A percentile compares a stretch with the other conserved stretches of the same genome.
phyloP scores from a whole-genome alignment of 2,113 vertebrate species.

The Pedetes capensis region DNA sequence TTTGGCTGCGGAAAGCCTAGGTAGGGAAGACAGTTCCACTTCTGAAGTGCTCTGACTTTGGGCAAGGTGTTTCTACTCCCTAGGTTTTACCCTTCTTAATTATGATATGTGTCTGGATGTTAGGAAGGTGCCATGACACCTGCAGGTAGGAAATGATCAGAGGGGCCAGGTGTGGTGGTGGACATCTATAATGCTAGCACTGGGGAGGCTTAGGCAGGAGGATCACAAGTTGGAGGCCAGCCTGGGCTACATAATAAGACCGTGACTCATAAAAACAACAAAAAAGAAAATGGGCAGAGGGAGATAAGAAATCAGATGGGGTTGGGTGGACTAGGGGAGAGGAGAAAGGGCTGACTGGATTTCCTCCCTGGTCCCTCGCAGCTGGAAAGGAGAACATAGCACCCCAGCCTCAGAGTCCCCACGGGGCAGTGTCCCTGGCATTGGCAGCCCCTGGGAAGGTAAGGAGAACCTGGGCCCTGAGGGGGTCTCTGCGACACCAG shows the following conservation, averaged over 20 bases:
- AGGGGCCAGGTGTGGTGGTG: background rate
- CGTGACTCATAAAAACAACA: background rate
- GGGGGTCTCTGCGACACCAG: background rate
- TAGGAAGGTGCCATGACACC: background rate
- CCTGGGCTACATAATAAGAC: background rate
- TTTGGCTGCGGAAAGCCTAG: background rate
- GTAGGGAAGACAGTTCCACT: background rate
- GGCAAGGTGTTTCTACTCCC: background rate
- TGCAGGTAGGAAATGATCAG: background rate
- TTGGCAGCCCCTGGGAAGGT: slow-evolving; percentile 67
- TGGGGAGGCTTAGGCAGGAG: background rate
- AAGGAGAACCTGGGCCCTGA: background rate
- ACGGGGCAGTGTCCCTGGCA: slow-evolving; percentile 37
- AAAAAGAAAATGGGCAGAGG: background rate
- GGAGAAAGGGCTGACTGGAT: background rate
- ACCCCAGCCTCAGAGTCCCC: slow-evolving; percentile 42
- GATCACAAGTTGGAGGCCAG: background rate
- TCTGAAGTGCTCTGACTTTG: background rate
- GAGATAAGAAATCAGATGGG: background rate
- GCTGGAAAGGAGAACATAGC: slow-evolving; percentile 77
- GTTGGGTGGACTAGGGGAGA: background rate
- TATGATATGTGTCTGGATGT: background rate
- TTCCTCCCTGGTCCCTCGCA: slow-evolving; percentile 23
- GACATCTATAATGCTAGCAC: too few relatives aligned
- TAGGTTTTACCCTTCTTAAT: background rate